Conservation (phyloP, 2,113 vertebrate genomes). For the Xiphorhynchus elegans region DNA sequence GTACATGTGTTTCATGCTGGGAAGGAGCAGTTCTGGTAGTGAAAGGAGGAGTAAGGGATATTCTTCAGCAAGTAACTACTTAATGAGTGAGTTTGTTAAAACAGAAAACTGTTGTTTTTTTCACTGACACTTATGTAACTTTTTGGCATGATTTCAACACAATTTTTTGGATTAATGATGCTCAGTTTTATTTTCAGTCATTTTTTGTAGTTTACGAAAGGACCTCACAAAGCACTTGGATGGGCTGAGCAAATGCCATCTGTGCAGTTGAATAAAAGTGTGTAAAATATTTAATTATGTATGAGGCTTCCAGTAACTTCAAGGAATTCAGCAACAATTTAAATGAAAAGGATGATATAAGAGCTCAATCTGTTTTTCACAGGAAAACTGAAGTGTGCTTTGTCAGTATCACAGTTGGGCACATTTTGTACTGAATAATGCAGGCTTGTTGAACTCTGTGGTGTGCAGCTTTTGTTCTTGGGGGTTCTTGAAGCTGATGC, state of each 20-base stretch:
- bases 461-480: conserved; percentile 30
- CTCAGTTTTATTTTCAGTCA: conserved; percentile 35
- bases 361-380: neutral
- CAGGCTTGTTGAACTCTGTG: neutral
- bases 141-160: conserved; percentile 30
- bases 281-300: conserved; percentile 59
- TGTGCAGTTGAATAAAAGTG: conserved; percentile 52
- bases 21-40: neutral
- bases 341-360: conserved; percentile 36
- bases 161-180: conserved; percentile 53
- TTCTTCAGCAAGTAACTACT: conserved; percentile 4
- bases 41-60: neutral
- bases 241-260: conserved; percentile 55
- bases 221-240: conserved; percentile 31
- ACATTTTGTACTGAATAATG: neutral
- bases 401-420: neutral
- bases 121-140: conserved; percentile 36
- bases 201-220: conserved; percentile 20
- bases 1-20: neutral
- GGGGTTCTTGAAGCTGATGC: neutral
- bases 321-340: conserved; percentile 49
- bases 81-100: conserved; percentile 14
- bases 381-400: conserved; percentile 14
- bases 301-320: conserved; percentile 35
- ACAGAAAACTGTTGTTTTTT: conserved; percentile 45